Evolutionary conservation across 92 coral and sea anemone genomes (phyloP).

Genomic region (Porites evermanni): DNA sequence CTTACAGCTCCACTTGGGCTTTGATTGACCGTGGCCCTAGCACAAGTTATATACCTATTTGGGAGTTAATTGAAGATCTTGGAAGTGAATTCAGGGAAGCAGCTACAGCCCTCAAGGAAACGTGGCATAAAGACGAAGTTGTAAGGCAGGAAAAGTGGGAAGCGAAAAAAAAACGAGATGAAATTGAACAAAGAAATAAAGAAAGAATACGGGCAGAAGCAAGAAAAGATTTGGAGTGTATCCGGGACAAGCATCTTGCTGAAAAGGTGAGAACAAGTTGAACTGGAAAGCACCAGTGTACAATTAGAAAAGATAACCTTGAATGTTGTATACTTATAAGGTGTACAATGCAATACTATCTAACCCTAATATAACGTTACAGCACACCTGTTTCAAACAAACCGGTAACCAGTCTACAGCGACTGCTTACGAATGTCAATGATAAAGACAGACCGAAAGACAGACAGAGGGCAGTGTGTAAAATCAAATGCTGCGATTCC

Average conservation of each 20-base stretch:
- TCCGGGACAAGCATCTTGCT: background rate
- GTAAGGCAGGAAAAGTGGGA: background rate
- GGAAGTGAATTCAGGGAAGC: background rate
- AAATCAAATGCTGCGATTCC: too few species aligned
- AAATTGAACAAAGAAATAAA: background rate
- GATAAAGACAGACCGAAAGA: too few species aligned
- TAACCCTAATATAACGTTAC: too few species aligned
- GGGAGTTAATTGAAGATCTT: conserved; percentile 13
- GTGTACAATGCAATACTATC: too few species aligned
- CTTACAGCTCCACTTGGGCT: conserved; percentile 45
- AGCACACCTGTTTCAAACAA: too few species aligned
- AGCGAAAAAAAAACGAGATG: background rate
- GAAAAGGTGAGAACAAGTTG: background rate
- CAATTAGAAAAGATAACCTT: too few species aligned
- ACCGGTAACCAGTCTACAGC: too few species aligned
- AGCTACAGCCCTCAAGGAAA: background rate
- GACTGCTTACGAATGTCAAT: too few species aligned
- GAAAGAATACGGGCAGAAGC: background rate
- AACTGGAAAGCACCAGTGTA: background rate
- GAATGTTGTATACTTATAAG: too few species aligned
- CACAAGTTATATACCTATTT: conserved; percentile 4
- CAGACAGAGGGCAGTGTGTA: too few species aligned
- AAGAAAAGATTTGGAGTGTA: background rate
- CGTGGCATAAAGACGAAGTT: conserved; percentile 2
- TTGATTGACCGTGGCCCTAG: conserved; percentile 8